Base-by-base conservation (phyloP, 1,140 invertebrate species). In the Bombus cullumanus region DNA sequence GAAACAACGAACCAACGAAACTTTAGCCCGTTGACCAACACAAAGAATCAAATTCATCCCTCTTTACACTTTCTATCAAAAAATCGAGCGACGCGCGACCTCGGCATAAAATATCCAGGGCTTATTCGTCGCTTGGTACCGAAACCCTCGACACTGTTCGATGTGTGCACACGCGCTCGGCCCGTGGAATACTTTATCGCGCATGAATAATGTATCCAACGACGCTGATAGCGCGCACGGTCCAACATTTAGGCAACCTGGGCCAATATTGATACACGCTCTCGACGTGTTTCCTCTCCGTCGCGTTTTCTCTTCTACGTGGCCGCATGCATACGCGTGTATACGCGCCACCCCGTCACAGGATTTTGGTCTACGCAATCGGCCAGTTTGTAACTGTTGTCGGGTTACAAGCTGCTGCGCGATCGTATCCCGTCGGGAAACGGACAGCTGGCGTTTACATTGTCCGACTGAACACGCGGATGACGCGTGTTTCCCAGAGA, bases 191-290 rank as follows among this genome's bases (percentile, higher is more conserved):
- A 93, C 89, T 93, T 92, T 92, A 92, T 93, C 90, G 88, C 88
- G 90, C 90, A 93, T 92, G 92, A 93, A 93, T 93, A 93, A 93
- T 93, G 92, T 91, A 93, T 93, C 77, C 87, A 77, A 83, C 82
- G 79, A 59, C 72, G 91, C 89, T 90, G 91, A 93, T 92, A 92
- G 87, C 89, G 86, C 89, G 90, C 64, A 34, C 88, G 87, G 88
- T 69, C 87, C 90, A 91, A 92, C 90, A 91, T 93, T 93, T 92
- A 92, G 92, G 91, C 86, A 87, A 86, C 88, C 84, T 89, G 85
- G 91, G 69, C 89, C 90, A 91, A 91, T 91, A 92, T 92, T 92
- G 91, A 92, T 88, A 91, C 90, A 91, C 86, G 86, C 84, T 86
- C 78, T 84, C 82, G 62, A 79, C 79, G 78, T 91, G 83, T 84